Percentiles rank a stretch among this genome's conserved stretches.
These are phyloP conservation scores for Pantelozetes paolii DNA, from an alignment of 2,888 invertebrate genomes.

Conservation along the genomic window DNA sequence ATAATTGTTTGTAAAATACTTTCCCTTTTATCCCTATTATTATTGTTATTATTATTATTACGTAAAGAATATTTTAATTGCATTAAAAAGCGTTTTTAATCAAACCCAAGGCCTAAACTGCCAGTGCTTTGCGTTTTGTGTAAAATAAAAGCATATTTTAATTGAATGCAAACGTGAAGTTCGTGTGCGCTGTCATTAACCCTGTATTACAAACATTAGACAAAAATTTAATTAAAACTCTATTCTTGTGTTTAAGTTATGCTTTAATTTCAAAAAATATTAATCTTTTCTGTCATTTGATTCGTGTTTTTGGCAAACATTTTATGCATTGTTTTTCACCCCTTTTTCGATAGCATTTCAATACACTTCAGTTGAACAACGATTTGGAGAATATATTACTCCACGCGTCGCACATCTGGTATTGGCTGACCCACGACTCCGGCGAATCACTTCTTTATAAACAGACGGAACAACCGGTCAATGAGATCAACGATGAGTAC, in stretches of 20 bases:
- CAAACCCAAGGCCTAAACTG: slow-evolving; percentile 9
- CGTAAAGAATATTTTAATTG: neutral
- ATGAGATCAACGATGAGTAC: slow-evolving; percentile 27
- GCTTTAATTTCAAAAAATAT: neutral
- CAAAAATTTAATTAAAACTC: slow-evolving; percentile 11
- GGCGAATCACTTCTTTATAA: slow-evolving; percentile 41
- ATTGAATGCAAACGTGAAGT: slow-evolving; percentile 21
- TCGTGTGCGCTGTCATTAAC: slow-evolving; percentile 28
- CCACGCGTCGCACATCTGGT: slow-evolving; percentile 43
- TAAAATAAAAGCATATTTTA: neutral
- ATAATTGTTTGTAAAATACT: slow-evolving; percentile 17
- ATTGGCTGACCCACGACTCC: slow-evolving; percentile 43
- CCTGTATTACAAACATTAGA: slow-evolving; percentile 21
- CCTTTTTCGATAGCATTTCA: slow-evolving; percentile 43
- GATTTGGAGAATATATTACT: slow-evolving; percentile 40
- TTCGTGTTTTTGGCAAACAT: neutral
- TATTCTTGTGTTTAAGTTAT: slow-evolving; percentile 11
- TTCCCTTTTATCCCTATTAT: slow-evolving; percentile 28
- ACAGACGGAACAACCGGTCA: slow-evolving; percentile 21
- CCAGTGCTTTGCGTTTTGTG: neutral
- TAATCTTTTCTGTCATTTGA: neutral
- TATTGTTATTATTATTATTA: neutral
- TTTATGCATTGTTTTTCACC: neutral
- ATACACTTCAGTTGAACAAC: slow-evolving; percentile 41
- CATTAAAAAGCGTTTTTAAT: neutral